These are phyloP conservation scores for Synodontis membranacea DNA, from an alignment of 2,113 vertebrate genomes.

Conservation along the genomic window DNA sequence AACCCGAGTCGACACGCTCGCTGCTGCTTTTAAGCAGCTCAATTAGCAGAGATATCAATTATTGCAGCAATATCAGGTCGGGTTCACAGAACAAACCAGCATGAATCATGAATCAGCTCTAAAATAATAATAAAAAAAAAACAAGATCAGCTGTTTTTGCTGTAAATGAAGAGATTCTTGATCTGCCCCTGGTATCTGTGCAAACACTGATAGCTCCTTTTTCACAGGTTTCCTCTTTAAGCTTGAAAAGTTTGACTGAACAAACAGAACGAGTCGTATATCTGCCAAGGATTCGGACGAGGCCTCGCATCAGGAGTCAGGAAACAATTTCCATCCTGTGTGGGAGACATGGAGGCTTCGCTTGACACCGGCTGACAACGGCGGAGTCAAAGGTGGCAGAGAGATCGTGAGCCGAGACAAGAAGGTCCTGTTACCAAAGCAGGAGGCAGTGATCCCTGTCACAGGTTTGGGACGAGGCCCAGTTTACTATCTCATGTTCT, in stretches of 20 bases:
- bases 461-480: constrained; percentile 18
- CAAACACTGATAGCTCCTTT: constrained; percentile 72
- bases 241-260: constrained; percentile 63
- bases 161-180: constrained; percentile 1
- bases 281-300: constrained; percentile 62
- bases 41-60: constrained; percentile 38
- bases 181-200: constrained; percentile 65
- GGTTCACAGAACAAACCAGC: constrained; percentile 5
- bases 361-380: constrained; percentile 11
- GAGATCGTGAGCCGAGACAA: constrained; percentile 9
- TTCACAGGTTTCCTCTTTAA: constrained; percentile 65
- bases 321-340: constrained; percentile 62
- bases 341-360: constrained; percentile 33
- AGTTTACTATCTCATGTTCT: constrained; percentile 14
- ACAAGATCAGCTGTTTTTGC: constrained; percentile 8
- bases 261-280: constrained; percentile 67
- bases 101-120: neutral
- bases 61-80: constrained; percentile 11
- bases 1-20: constrained; percentile 3
- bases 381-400: constrained; percentile 12
- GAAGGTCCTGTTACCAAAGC: constrained; percentile 17
- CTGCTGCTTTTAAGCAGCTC: constrained; percentile 27
- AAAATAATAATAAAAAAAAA: neutral
- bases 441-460: constrained; percentile 14
- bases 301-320: constrained; percentile 60